Percentiles rank a stretch among this genome's conserved stretches.
Evolutionary conservation across 2,888 invertebrate genomes (phyloP).

Genomic region (Hirtodrosophila cameraria): DNA sequence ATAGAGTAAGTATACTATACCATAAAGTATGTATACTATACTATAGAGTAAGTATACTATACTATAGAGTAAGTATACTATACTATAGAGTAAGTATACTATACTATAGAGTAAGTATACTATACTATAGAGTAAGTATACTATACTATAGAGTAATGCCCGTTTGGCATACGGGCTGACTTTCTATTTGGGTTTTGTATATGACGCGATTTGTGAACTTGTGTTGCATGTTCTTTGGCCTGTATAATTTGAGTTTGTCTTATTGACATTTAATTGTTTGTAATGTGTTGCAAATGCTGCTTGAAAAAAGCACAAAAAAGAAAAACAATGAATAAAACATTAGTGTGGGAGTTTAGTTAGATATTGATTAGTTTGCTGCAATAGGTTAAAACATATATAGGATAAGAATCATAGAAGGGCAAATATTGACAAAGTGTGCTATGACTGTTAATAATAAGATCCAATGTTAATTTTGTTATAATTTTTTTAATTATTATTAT

Average conservation of each 20-base stretch:
- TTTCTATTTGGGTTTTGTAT: constrained; percentile 24
- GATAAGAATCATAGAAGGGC: background rate
- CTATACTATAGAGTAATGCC: too few species aligned
- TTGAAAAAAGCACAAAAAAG: too few species aligned
- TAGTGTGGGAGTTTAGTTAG: constrained; percentile 8
- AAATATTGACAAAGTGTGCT: background rate
- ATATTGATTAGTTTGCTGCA: constrained; percentile 14
- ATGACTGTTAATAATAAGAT: background rate
- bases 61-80: too few species aligned
- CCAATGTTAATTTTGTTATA: too few species aligned
- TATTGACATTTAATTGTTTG: constrained; percentile 71
- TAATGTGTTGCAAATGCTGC: constrained; percentile 50
- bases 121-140: too few species aligned
- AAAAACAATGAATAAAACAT: constrained; percentile 59
- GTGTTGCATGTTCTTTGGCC: constrained; percentile 19
- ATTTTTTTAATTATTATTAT: too few species aligned
- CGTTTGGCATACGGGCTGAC: constrained; percentile 43
- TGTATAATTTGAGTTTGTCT: constrained; percentile 48
- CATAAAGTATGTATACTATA: too few species aligned
- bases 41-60: too few species aligned
- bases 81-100: too few species aligned
- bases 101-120: too few species aligned
- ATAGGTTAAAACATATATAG: background rate
- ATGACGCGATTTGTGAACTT: constrained; percentile 11
- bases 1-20: too few species aligned